Evolutionary conservation across 1,140 invertebrate genomes (phyloP).

Genomic region (Bombus turneri): DNA sequence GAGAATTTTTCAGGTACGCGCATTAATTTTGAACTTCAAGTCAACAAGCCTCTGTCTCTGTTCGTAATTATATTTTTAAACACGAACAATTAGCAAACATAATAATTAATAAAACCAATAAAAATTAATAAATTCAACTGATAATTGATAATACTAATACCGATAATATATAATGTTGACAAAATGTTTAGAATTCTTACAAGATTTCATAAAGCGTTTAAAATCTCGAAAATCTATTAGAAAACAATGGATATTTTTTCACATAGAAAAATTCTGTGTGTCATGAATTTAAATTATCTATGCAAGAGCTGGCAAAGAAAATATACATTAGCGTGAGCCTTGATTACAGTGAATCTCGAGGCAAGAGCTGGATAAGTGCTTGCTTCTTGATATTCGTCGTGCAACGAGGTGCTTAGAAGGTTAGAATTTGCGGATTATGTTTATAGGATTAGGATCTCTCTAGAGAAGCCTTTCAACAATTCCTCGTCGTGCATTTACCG

Average conservation of each 20-base stretch:
- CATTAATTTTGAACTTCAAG: too few species aligned
- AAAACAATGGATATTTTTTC: background rate
- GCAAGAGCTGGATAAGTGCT: constrained; percentile 3
- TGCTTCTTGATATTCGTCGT: constrained; percentile 20
- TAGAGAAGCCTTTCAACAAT: constrained; percentile 16
- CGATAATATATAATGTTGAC: too few species aligned
- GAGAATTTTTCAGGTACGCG: too few species aligned
- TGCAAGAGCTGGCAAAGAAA: background rate
- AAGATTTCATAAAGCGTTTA: background rate
- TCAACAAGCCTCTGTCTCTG: too few species aligned
- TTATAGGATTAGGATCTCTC: constrained; percentile 25
- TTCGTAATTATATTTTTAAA: too few species aligned
- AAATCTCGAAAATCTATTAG: background rate
- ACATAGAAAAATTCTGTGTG: background rate
- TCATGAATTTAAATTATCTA: background rate
- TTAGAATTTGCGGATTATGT: constrained; percentile 19
- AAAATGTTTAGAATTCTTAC: too few species aligned
- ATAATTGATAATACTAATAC: too few species aligned
- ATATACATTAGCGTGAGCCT: background rate
- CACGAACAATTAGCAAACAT: too few species aligned
- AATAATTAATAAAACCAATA: too few species aligned
- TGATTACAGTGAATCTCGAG: constrained; percentile 8
- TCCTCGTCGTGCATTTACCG: background rate
- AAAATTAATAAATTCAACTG: too few species aligned
- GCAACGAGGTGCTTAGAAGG: constrained; percentile 20